A percentile compares a stretch with the other conserved stretches of the same genome.
Evolutionary conservation across 2,797 vertebrate genomes (phyloP).

Genomic region (Darevskia mixta): DNA sequence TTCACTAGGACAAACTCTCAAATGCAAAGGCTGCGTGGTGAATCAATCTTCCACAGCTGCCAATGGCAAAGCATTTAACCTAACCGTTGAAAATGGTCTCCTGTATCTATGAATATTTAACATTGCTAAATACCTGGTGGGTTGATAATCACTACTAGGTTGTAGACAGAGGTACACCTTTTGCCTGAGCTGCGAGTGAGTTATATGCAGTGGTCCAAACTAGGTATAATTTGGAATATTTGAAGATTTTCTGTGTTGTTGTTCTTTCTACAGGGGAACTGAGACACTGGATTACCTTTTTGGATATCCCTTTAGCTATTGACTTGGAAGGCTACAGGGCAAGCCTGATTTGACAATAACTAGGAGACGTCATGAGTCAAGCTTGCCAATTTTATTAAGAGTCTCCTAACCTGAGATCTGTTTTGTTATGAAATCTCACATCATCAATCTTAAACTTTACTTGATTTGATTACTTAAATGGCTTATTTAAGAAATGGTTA

Average conservation of each 20-base stretch:
- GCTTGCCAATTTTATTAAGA: background rate
- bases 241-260: background rate
- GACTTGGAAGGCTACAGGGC: background rate
- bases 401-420: background rate
- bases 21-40: too few species aligned
- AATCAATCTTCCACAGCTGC: too few species aligned
- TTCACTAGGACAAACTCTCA: too few species aligned
- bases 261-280: background rate
- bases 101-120: too few species aligned
- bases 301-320: background rate
- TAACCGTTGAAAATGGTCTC: too few species aligned
- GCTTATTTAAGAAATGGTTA: background rate
- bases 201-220: too few species aligned
- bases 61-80: too few species aligned
- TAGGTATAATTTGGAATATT: background rate
- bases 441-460: constrained; percentile 44
- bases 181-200: too few species aligned
- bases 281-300: background rate
- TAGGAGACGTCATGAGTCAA: background rate
- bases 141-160: too few species aligned
- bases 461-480: constrained; percentile 39
- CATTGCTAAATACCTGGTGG: too few species aligned
- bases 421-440: constrained; percentile 27
- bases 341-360: background rate
- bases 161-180: too few species aligned